phyloP scores from a whole-genome alignment of 2,888 invertebrate genomes.

The Leptinotarsa peninsularis region DNA sequence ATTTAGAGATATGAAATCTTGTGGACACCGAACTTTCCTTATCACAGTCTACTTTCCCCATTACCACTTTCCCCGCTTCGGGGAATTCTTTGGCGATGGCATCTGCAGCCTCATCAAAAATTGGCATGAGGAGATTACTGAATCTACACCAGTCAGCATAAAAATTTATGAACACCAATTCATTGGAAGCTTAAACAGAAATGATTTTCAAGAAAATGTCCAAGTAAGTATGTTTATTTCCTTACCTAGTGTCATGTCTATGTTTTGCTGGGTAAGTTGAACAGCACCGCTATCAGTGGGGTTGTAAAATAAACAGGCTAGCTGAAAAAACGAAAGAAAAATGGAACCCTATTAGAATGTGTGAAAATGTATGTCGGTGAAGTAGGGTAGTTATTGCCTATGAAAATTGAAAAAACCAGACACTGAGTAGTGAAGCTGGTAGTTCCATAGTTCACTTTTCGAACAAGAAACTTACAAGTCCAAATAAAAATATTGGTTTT shows the following conservation, averaged over 20 bases:
- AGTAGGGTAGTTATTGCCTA: no score
- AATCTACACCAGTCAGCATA: conserved; percentile 99
- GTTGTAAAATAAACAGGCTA: conserved; percentile 74
- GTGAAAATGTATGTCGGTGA: not conserved
- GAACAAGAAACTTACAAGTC: no score
- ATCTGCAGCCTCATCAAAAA: conserved; percentile 95
- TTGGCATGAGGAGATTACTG: conserved; percentile 95
- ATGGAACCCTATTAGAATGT: not conserved
- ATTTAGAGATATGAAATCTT: conserved; percentile 96
- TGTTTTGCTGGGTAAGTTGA: conserved; percentile 82
- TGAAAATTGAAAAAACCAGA: no score
- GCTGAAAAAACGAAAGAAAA: conserved; percentile 60
- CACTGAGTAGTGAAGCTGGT: no score
- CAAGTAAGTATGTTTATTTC: not conserved
- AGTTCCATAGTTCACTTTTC: no score
- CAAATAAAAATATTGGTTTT: no score
- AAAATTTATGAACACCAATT: conserved; percentile 98
- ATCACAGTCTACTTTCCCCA: conserved; percentile 98
- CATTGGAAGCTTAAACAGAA: conserved; percentile 86
- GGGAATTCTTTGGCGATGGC: conserved; percentile 84
- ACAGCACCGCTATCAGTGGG: conserved; percentile 86
- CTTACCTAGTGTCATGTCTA: conserved; percentile 83
- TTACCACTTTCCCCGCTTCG: conserved; percentile 85
- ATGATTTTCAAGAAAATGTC: not conserved
- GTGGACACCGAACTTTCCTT: conserved; percentile 87